A percentile compares a stretch with the other conserved stretches of the same genome.
Evolutionary conservation across 23 tunicate species (phyloP).

Genomic region (Halocynthia roretzi): DNA sequence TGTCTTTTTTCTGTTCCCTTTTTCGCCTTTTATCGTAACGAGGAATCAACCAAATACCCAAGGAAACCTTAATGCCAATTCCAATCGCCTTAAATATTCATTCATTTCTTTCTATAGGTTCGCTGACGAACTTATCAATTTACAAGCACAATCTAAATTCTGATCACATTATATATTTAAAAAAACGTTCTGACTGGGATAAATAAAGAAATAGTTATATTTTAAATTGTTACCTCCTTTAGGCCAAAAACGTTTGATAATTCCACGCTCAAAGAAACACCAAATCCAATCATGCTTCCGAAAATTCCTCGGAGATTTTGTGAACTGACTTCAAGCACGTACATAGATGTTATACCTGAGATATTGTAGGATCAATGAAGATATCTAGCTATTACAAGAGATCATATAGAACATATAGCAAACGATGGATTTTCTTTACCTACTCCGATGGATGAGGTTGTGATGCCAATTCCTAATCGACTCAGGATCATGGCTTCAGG

Average conservation of each 20-base stretch:
- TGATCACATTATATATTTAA: too few relatives aligned
- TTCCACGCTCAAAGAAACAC: conserved; percentile 24
- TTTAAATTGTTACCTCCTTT: conserved; percentile 16
- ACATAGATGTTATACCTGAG: conserved; percentile 41
- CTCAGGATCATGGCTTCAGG: conserved; percentile 27
- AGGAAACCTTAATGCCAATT: background rate
- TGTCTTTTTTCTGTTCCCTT: too few relatives aligned
- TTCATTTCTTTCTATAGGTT: background rate
- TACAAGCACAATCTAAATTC: too few relatives aligned
- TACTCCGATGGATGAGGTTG: conserved; percentile 17
- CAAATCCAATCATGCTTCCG: conserved; percentile 31
- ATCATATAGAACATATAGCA: background rate
- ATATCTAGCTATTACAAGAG: background rate
- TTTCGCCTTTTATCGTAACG: too few relatives aligned
- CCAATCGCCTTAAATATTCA: background rate
- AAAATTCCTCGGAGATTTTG: conserved; percentile 26
- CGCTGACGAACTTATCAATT: background rate
- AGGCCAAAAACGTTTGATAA: conserved; percentile 32
- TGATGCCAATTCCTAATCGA: conserved; percentile 19
- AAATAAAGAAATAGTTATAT: background rate
- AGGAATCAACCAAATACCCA: too few relatives aligned
- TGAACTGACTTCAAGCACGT: conserved; percentile 33
- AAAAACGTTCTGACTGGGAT: too few relatives aligned
- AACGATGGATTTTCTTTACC: background rate
- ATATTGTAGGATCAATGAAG: background rate